Conservation (phyloP, 2,797 vertebrate genomes). For the Toxotes lorentzi region DNA sequence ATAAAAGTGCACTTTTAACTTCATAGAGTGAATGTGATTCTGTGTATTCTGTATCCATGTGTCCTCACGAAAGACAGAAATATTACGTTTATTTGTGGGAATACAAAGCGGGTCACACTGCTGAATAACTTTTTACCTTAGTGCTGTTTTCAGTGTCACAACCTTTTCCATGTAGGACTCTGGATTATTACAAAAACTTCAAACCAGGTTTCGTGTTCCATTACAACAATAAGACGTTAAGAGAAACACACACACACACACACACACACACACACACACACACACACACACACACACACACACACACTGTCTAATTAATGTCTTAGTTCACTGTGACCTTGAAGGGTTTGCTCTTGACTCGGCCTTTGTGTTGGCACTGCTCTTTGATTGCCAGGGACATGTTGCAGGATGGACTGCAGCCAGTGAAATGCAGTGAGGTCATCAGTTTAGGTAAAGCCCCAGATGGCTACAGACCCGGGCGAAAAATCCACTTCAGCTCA, state of each 20-base stretch:
- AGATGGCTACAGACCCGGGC: slow-evolving; percentile 52
- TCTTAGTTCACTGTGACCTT: slow-evolving; percentile 36
- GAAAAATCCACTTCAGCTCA: slow-evolving; percentile 60
- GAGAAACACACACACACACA: slow-evolving; percentile 4
- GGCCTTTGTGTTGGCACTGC: slow-evolving; percentile 46
- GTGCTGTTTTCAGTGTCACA: too few species aligned
- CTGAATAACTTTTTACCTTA: too few species aligned
- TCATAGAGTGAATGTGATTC: too few species aligned
- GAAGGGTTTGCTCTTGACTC: slow-evolving; percentile 23
- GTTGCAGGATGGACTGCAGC: slow-evolving; percentile 56
- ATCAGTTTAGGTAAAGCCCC: slow-evolving; percentile 69
- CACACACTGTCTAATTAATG: slow-evolving; percentile 13
- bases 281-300: slow-evolving; percentile 6
- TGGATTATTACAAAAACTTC: slow-evolving; percentile 2
- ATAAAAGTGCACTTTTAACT: too few species aligned
- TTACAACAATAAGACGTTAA: slow-evolving; percentile 24
- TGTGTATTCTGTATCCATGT: too few species aligned
- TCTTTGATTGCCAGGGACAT: slow-evolving; percentile 49
- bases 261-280: neutral
- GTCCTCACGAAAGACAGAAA: too few species aligned
- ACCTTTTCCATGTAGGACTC: neutral
- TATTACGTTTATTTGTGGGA: too few species aligned
- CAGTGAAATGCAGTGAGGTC: slow-evolving; percentile 69
- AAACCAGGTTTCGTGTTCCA: slow-evolving; percentile 11
- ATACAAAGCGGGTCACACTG: too few species aligned